Evolutionary conservation across 2,113 vertebrate species (phyloP).

Genomic region (Bos javanicus): DNA sequence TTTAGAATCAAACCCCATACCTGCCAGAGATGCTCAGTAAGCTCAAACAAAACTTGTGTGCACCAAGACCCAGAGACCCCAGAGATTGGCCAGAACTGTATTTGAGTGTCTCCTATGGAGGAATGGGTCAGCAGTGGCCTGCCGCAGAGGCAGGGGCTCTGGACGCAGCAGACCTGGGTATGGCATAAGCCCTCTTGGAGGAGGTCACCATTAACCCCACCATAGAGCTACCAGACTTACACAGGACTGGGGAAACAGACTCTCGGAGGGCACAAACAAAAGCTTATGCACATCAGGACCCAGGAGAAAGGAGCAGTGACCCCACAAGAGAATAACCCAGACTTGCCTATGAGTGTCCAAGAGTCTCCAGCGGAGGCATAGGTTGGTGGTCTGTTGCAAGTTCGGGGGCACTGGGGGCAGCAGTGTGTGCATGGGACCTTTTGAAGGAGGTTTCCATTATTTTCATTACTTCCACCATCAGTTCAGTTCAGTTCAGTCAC

Average conservation of each 20-base stretch:
- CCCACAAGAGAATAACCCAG: neutral
- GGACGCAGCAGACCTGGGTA: neutral
- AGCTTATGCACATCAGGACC: neutral
- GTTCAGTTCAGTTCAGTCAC: neutral
- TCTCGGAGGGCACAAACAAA: neutral
- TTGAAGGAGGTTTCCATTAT: neutral
- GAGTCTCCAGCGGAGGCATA: neutral
- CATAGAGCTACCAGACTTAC: neutral
- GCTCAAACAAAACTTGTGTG: neutral
- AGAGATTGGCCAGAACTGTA: neutral
- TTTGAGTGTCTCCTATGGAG: neutral
- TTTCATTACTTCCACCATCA: neutral
- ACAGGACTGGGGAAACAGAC: neutral
- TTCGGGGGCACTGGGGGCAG: neutral
- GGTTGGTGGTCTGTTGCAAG: neutral
- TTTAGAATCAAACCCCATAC: neutral
- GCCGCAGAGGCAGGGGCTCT: rapidly evolving
- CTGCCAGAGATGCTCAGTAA: neutral
- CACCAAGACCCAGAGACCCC: neutral
- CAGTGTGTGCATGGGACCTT: neutral
- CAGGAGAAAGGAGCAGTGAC: neutral
- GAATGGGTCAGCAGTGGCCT: neutral
- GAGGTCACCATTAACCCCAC: neutral
- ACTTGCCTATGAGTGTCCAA: neutral
- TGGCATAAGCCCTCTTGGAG: neutral